phyloP scores from a whole-genome alignment of 2,797 vertebrate genomes.

The Dallia pectoralis region DNA sequence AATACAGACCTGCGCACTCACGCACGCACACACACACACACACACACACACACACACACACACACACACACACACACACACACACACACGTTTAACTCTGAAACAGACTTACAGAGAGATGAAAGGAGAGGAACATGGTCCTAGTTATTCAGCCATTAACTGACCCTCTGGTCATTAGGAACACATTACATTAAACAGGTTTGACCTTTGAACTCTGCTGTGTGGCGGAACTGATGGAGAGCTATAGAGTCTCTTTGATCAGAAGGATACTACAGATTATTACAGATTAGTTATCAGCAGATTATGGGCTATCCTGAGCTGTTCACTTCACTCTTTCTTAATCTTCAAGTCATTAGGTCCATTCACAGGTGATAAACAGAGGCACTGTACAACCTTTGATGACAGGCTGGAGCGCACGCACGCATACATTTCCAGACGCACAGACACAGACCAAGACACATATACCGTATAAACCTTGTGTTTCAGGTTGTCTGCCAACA shows the following conservation, averaged over 20 bases:
- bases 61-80: background rate
- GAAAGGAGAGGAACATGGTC: slow-evolving; percentile 54
- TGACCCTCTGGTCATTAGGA: slow-evolving; percentile 68
- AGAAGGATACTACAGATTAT: slow-evolving; percentile 40
- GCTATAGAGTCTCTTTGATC: slow-evolving; percentile 22
- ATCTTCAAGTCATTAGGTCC: slow-evolving; percentile 10
- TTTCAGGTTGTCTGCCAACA: no score
- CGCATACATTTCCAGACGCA: no score
- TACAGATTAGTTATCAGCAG: slow-evolving; percentile 10
- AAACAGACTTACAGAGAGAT: slow-evolving; percentile 46
- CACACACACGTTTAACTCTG: background rate
- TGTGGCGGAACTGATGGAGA: slow-evolving; percentile 38
- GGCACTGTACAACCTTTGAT: slow-evolving; percentile 30
- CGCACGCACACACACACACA: no score
- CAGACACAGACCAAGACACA: no score
- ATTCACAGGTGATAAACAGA: slow-evolving; percentile 47
- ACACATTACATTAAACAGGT: slow-evolving; percentile 65
- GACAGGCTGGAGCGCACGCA: background rate
- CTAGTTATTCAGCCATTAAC: slow-evolving; percentile 66
- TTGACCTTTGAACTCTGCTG: slow-evolving; percentile 67
- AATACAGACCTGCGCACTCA: background rate
- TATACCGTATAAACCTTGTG: no score
- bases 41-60: no score
- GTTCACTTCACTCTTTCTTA: slow-evolving; percentile 15
- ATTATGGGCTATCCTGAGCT: slow-evolving; percentile 34